Evolutionary conservation across 2,113 vertebrate genomes (phyloP).

Genomic region (Neotoma lepida): DNA sequence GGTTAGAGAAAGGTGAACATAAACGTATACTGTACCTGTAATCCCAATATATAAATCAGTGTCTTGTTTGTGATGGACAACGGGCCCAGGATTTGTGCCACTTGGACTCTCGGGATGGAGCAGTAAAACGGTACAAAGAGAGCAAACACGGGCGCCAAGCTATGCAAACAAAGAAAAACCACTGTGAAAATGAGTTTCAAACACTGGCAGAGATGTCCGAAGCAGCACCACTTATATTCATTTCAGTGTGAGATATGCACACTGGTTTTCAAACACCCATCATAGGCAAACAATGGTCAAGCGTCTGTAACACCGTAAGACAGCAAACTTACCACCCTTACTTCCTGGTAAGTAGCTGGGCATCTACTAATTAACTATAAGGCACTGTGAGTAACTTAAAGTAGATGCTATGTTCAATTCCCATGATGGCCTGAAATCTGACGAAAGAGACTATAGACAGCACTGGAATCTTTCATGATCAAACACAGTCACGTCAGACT

Average conservation of each 20-base stretch:
- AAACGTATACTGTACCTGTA: slow-evolving; percentile 92
- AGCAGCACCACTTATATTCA: slow-evolving; percentile 6
- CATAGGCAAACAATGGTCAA: neutral
- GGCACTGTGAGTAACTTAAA: slow-evolving; percentile 15
- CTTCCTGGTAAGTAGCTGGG: neutral
- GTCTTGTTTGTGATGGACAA: slow-evolving; percentile 98
- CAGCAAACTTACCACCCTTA: neutral
- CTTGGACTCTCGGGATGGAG: slow-evolving; percentile 93
- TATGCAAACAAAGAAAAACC: slow-evolving; percentile 83
- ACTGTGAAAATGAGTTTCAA: slow-evolving; percentile 24
- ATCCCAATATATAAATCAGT: slow-evolving; percentile 95
- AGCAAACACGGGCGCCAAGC: slow-evolving; percentile 94
- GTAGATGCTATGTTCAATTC: neutral
- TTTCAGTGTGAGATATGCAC: neutral
- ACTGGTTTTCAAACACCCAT: neutral
- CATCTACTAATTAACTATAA: neutral
- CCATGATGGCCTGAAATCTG: neutral
- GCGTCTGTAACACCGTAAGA: neutral
- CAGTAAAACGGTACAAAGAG: slow-evolving; percentile 97
- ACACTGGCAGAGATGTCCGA: slow-evolving; percentile 21
- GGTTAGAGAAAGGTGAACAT: slow-evolving; percentile 78
- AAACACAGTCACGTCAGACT: neutral
- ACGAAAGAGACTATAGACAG: neutral
- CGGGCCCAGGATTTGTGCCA: slow-evolving; percentile 93
- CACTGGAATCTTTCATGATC: neutral